phyloP scores from a whole-genome alignment of 2,888 invertebrate species.

The Amaurobius ferox region DNA sequence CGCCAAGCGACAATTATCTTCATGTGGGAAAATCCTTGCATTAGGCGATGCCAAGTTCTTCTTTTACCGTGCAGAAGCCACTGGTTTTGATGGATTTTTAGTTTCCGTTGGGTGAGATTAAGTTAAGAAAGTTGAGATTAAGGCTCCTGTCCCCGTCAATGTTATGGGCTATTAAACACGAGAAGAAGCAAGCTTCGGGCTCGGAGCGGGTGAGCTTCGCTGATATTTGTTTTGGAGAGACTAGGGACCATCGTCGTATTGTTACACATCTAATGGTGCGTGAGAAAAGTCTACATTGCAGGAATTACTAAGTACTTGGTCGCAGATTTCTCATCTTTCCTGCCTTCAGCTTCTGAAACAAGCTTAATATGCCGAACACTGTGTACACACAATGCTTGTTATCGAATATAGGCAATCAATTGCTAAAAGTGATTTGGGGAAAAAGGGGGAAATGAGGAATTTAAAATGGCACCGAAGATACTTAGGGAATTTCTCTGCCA shows the following conservation, averaged over 20 bases:
- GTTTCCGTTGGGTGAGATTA: conserved; percentile 59
- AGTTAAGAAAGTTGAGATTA: conserved; percentile 63
- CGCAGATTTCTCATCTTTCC: neutral
- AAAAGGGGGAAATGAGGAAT: neutral
- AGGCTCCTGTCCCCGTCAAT: conserved; percentile 16
- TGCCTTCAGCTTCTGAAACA: neutral
- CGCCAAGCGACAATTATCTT: conserved; percentile 60
- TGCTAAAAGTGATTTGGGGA: neutral
- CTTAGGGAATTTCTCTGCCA: neutral
- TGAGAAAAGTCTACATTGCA: neutral
- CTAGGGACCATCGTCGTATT: conserved; percentile 1
- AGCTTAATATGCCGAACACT: neutral
- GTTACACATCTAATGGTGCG: conserved; percentile 13
- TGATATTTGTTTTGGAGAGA: conserved; percentile 13
- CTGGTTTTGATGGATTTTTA: conserved; percentile 58
- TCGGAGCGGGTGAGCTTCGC: neutral
- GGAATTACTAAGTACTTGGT: neutral
- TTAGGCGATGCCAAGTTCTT: conserved; percentile 29
- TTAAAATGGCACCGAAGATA: neutral
- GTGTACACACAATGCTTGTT: neutral
- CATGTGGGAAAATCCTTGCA: conserved; percentile 61
- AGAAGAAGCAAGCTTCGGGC: neutral
- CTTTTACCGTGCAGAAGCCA: conserved; percentile 27
- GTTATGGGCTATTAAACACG: conserved; percentile 42
- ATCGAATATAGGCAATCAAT: neutral